Conservation (phyloP, 2,797 vertebrate species). For the Odontamblyopus lacepedii region DNA sequence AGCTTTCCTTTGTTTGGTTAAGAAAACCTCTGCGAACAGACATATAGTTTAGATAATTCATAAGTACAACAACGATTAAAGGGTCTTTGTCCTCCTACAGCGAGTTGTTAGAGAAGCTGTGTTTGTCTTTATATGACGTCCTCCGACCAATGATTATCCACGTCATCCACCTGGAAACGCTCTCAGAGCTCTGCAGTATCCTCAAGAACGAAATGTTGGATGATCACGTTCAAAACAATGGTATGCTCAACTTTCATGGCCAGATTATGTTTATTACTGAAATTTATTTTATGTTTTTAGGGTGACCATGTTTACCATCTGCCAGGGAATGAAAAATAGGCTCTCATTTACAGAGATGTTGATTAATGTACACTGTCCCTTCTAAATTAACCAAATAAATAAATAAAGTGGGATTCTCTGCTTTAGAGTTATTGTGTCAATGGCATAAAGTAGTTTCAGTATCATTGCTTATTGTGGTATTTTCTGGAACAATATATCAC, state of each 20-base stretch:
- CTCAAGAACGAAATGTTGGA: slow-evolving; percentile 99
- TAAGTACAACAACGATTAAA: slow-evolving; percentile 9
- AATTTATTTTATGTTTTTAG: background rate
- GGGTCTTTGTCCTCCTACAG: slow-evolving; percentile 68
- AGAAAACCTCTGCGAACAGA: slow-evolving; percentile 14
- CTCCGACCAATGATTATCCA: slow-evolving; percentile 97
- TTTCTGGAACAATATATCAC: too few species aligned
- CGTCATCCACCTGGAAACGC: slow-evolving; percentile 94
- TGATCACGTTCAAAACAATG: slow-evolving; percentile 96
- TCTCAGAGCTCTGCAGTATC: slow-evolving; percentile 97
- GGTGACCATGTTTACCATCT: too few species aligned
- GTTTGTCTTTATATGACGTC: slow-evolving; percentile 93
- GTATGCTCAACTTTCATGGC: slow-evolving; percentile 60
- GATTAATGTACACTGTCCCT: too few species aligned
- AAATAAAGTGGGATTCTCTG: too few species aligned
- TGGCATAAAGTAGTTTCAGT: too few species aligned
- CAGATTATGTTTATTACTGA: background rate
- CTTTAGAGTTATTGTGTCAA: too few species aligned
- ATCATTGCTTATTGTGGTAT: too few species aligned
- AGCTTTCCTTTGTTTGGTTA: slow-evolving; percentile 13
- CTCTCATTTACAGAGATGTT: too few species aligned
- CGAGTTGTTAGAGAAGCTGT: slow-evolving; percentile 92
- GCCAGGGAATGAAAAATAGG: too few species aligned
- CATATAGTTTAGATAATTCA: slow-evolving; percentile 10
- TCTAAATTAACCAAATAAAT: too few species aligned